Evolutionary conservation across 2,888 invertebrate species (phyloP), one percentile per base, ranked within the genome.

Genomic region (Opisthograptis luteolata): DNA sequence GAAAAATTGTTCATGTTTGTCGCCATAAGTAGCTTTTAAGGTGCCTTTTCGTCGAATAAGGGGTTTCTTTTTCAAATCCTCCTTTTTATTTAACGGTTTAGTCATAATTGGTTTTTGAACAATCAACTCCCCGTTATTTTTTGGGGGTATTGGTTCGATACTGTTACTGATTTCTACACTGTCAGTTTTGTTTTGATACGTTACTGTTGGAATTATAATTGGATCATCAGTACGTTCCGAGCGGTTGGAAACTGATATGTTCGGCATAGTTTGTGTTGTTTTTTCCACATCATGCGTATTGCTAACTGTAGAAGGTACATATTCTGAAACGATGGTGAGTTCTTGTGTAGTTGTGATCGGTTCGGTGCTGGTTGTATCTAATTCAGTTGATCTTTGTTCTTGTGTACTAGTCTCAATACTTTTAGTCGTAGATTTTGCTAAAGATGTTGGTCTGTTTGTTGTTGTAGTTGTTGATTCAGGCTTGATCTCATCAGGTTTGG

Each of bases 21-120:
- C 87, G n/a, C 91, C 91, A 50, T 91, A 91, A 0, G 91, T 91
- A 20, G 90, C 87, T 70, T 90, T 90, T 0, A 91, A 62, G 2
- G 91, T 91, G 2, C 91, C 91, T 64, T 91, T 91, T 44, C 91
- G 73, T 58, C 91, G 75, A 1, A 85, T 80, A 0, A 84, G 62
- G 10, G 81, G 70, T 39, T 88, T 90, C 56, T 91, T 90, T 57
- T 79, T 84, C 15, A 66, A 47, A 7, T 82, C 81, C 20, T 82
- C 80, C 58, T 87, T 87, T 36, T 83, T 86, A 2, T 54, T 48
- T 31, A 67, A 53, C 8, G 60, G 47, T 62, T 84, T 84, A 5
- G 63, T 47, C 0, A 68, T 13, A 7, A 69, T 37, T 1, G 74
- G 34, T 60, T 87, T 90, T 55, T 87, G 86, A 7, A 84, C 63